These are phyloP conservation scores for Pseudochromis fuscus DNA, from an alignment of 2,797 vertebrate species.

Conservation along the genomic window DNA sequence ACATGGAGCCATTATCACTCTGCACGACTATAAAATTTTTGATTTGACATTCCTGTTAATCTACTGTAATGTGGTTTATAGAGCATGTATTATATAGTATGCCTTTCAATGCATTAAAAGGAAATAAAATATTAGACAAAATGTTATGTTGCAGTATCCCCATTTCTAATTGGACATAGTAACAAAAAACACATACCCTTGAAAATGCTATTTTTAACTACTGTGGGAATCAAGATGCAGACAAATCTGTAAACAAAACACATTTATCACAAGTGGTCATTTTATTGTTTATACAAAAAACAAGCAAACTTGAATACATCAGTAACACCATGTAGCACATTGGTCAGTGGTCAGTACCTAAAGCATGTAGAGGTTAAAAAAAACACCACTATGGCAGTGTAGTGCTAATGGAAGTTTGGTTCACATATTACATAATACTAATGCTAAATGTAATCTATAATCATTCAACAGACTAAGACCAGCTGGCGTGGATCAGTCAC, in stretches of 20 bases:
- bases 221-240: too few relatives aligned
- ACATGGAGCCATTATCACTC: not conserved
- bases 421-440: conserved; percentile 29
- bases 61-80: too few relatives aligned
- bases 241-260: conserved; percentile 27
- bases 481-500: conserved; percentile 3
- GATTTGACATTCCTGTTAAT: not conserved
- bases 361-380: not conserved
- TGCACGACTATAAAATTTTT: not conserved
- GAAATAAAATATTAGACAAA: not conserved
- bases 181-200: too few relatives aligned
- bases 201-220: too few relatives aligned
- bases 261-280: not conserved
- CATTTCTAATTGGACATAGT: too few relatives aligned
- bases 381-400: too few relatives aligned
- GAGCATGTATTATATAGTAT: not conserved
- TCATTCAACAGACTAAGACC: conserved; percentile 19
- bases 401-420: conserved; percentile 6
- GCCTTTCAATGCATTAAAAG: not conserved
- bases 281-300: conserved; percentile 44
- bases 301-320: conserved; percentile 16
- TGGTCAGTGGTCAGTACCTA: too few relatives aligned
- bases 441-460: not conserved
- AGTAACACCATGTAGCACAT: not conserved
- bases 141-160: not conserved